phyloP scores from a whole-genome alignment of 2,888 invertebrate species.

The Cephus runcator region DNA sequence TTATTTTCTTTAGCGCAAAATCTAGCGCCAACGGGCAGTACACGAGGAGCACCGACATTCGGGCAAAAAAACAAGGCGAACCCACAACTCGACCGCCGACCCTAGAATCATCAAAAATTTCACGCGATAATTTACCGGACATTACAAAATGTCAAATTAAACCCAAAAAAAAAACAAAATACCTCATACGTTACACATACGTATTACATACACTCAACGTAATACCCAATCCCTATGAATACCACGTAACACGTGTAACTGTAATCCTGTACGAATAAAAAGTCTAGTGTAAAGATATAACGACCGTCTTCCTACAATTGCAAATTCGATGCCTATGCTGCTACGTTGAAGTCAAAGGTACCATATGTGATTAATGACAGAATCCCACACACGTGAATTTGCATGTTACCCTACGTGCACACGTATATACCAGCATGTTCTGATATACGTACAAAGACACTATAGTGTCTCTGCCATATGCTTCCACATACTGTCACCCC shows the following conservation, averaged over 20 bases:
- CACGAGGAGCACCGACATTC: too few relatives aligned
- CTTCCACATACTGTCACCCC: background rate
- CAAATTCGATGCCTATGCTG: background rate
- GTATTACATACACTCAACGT: background rate
- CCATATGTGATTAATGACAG: background rate
- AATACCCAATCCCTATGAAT: background rate
- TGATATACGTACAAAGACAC: background rate
- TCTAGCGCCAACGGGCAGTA: background rate
- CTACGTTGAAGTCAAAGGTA: background rate
- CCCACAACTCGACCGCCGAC: background rate
- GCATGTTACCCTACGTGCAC: background rate
- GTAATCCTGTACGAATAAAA: background rate
- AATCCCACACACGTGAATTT: background rate
- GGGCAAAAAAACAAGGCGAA: background rate
- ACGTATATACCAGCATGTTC: background rate
- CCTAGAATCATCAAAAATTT: background rate
- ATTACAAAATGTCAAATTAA: too few relatives aligned
- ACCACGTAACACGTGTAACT: background rate
- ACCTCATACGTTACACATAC: background rate
- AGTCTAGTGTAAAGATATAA: background rate
- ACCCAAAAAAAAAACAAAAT: background rate
- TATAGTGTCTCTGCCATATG: background rate
- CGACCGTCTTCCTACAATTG: background rate
- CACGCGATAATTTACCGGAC: too few relatives aligned
- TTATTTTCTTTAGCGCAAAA: background rate